Evolutionary conservation across 1,140 invertebrate genomes (phyloP).

Genomic region (Drosophila pandora): DNA sequence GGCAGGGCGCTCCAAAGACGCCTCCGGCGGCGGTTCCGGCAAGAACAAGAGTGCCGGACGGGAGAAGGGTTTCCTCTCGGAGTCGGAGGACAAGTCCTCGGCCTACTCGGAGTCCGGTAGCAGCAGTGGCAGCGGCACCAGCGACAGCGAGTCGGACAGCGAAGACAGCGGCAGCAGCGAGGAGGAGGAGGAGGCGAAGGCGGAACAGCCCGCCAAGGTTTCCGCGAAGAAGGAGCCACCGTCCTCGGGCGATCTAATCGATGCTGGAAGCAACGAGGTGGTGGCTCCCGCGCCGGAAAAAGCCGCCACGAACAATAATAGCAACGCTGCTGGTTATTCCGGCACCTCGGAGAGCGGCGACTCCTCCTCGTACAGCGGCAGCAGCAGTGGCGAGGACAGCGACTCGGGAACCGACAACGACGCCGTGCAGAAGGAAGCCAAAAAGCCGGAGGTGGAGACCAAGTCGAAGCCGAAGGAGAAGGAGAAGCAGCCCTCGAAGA

Average conservation of each 20-base stretch:
- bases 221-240: neutral
- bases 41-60: conserved; percentile 39
- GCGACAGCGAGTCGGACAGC: conserved; percentile 61
- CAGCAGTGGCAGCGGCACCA: conserved; percentile 50
- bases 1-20: conserved; percentile 10
- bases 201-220: conserved; percentile 11
- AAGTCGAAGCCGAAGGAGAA: conserved; percentile 23
- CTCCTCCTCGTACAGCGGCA: conserved; percentile 67
- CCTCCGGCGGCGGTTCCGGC: conserved; percentile 8
- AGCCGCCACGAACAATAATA: conserved; percentile 44
- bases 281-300: neutral
- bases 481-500: conserved; percentile 78
- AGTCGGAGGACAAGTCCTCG: conserved; percentile 77
- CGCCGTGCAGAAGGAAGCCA: conserved; percentile 5
- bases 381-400: conserved; percentile 35
- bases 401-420: conserved; percentile 28
- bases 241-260: conserved; percentile 26
- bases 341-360: conserved; percentile 77
- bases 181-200: conserved; percentile 20
- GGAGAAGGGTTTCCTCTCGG: conserved; percentile 76
- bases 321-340: conserved; percentile 29
- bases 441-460: conserved; percentile 19
- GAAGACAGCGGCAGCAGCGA: conserved; percentile 61
- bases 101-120: conserved; percentile 64
- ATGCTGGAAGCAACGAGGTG: conserved; percentile 16